Evolutionary conservation across 2,888 invertebrate genomes (phyloP), one percentile per base, ranked within the genome.

Genomic region (Sminthurides aquaticus): DNA sequence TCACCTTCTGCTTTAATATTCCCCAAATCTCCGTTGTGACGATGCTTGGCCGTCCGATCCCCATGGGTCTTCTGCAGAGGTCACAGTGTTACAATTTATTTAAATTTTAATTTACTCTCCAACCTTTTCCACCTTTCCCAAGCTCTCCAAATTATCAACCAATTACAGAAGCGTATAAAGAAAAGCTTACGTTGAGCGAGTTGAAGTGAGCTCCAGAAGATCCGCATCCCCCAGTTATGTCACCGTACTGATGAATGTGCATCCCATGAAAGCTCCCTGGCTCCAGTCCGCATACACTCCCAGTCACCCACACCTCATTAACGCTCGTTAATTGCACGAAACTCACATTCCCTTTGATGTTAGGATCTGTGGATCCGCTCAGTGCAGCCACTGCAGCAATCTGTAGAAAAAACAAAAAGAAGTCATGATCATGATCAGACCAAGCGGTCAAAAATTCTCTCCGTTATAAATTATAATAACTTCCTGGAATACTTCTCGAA

Each of bases 1-100:
- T 66, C 60, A 0, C 34, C 56, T 24, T 71, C 73, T 3, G 76
- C 75, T 15, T 65, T 43, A 59, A 76, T 74, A 69, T 76, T 76
- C 29, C 76, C 76, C 61, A 76, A 58, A 64, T 76, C 76, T 5
- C 76, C 76, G 8, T 72, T 71, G 60, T 76, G 76, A 2, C 76
- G 70, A 3, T 64, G 61, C 5, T 64, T 29, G 56, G 71, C 72
- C 18, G 5, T n/a, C 1, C 73, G 74, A 1, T 65, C 72, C 5
- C 75, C 76, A 66, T 76, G 76, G 1, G 64, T 49, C 52, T 65
- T 57, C 74, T 74, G 49, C 2, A 60, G 28, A 28, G 28, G 52
- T 20, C 8, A 5, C 43, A 43, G 18, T n/a, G n/a, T n/a, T n/a
- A n/a, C n/a, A n/a, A n/a, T n/a, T n/a, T n/a, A n/a, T n/a, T n/a